Evolutionary conservation across 1,140 invertebrate genomes (phyloP).

Genomic region (Brachionus rubens): DNA sequence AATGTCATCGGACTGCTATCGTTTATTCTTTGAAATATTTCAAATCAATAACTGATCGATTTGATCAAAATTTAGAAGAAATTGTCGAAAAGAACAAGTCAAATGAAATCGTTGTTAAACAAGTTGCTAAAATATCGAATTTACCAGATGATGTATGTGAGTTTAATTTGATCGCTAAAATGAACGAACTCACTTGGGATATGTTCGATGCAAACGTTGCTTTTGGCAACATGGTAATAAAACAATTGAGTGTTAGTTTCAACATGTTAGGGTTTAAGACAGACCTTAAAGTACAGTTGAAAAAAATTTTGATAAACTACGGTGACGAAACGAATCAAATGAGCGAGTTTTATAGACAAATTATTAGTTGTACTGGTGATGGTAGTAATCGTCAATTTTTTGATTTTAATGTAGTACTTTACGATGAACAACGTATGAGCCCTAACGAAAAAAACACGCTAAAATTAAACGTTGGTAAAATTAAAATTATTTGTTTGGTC

Average conservation of each 20-base stretch:
- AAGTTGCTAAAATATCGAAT: not conserved
- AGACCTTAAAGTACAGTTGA: not conserved
- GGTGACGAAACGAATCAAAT: not conserved
- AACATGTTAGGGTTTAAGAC: not conserved
- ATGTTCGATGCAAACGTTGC: constrained; percentile 9
- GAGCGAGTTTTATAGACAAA: constrained; percentile 14
- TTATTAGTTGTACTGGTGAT: constrained; percentile 37
- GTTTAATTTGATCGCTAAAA: constrained; percentile 23
- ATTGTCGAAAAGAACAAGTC: not conserved
- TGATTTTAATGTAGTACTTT: constrained; percentile 2
- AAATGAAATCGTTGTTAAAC: not conserved
- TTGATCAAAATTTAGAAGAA: not conserved
- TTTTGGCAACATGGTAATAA: constrained; percentile 22
- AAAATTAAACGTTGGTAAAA: constrained; percentile 20
- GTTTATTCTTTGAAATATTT: constrained; percentile 16
- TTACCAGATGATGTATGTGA: not conserved
- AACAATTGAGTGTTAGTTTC: constrained; percentile 11
- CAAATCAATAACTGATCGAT: not conserved
- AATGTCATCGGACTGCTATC: constrained; percentile 38
- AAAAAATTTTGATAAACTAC: constrained; percentile 34
- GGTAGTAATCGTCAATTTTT: not conserved
- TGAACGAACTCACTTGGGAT: constrained; percentile 38
- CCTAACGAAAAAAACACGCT: not conserved
- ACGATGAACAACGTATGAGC: not conserved
- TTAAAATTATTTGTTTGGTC: constrained; percentile 35